A percentile compares a stretch with the other conserved stretches of the same genome.
phyloP scores from a whole-genome alignment of 2,888 invertebrate species.

The Melolontha melolontha region DNA sequence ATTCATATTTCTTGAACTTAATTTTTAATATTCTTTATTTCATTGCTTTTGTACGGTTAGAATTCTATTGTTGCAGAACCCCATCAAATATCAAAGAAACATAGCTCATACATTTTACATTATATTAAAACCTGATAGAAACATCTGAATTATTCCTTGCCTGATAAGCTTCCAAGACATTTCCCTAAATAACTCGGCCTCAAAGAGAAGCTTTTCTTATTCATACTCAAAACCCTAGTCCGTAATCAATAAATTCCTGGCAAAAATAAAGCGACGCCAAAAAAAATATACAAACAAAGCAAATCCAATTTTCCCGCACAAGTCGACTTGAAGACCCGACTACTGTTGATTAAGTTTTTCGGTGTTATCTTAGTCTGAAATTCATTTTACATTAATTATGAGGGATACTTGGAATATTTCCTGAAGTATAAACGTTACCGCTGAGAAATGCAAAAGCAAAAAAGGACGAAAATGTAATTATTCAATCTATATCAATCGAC shows the following conservation, averaged over 20 bases:
- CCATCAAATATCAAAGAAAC: neutral
- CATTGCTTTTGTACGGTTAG: too few relatives aligned
- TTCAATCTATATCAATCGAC: too few relatives aligned
- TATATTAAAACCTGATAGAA: slow-evolving; percentile 17
- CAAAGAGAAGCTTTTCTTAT: slow-evolving; percentile 17
- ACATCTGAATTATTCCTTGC: slow-evolving; percentile 4
- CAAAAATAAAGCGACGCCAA: slow-evolving; percentile 20
- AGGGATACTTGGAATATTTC: slow-evolving; percentile 2
- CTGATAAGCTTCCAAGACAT: slow-evolving; percentile 3
- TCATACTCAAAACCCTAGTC: neutral
- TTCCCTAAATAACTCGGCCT: slow-evolving; percentile 9
- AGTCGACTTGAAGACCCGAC: neutral
- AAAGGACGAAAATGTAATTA: neutral
- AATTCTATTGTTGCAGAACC: neutral
- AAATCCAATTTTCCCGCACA: slow-evolving; percentile 17
- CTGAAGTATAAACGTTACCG: neutral
- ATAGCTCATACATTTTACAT: neutral
- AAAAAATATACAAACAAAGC: slow-evolving; percentile 25
- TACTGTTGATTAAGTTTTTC: slow-evolving; percentile 11
- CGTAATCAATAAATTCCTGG: slow-evolving; percentile 32
- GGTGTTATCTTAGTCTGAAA: slow-evolving; percentile 8
- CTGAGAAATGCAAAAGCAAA: neutral
- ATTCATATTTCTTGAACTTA: too few relatives aligned
- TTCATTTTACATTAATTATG: slow-evolving; percentile 16
- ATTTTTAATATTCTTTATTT: too few relatives aligned